Base-by-base conservation (phyloP, 2,797 vertebrate species). In the Gymnothorax reevesii region DNA sequence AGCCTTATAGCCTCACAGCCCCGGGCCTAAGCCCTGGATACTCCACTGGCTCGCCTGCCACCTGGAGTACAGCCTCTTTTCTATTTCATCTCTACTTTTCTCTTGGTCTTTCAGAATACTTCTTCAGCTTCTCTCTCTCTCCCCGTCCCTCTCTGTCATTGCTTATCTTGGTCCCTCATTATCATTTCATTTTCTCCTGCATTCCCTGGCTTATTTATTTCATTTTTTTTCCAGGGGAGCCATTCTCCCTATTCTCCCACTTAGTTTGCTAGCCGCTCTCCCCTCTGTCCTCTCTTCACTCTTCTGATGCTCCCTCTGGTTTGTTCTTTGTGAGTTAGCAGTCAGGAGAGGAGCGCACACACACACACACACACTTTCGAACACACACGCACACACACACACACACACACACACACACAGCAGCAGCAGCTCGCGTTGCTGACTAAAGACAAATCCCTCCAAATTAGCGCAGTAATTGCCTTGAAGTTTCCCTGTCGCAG, bases 381-480 rank as follows among this genome's bases (percentile, higher is more conserved):
- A 60, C 15, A 20, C 59, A 60, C 59, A 60, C 59, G 17, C 59
- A 60, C 59, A 60, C 59, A 60, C 59, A 7, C 59, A 60, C 59
- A 17, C 59, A 60, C 59, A 20, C 83, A 83, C 84, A 0, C 87
- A 60, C 10, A 57, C 82, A 84, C 75, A 85, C 80, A 82, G 73
- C 60, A 42, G 33, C 33, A 42, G 33, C 22, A 59, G 69, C 82
- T 71, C 54, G 49, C 86, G 77, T 55, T 85, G 82, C 88, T 89
- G 87, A 88, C 87, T 89, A 89, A 20, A 88, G 89, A 90, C 87
- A 90, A 90, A 89, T 88, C 88, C 86, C 84, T 87, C 66, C 87
- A 88, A 89, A 86, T 89, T 88, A 89, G 85, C 55, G 62, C 87
- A 57, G 62, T 89, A 90, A 90, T 89, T 88, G 90, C 86, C 87